Evolutionary conservation across 2,797 vertebrate species (phyloP).

Genomic region (Sardinella longiceps): DNA sequence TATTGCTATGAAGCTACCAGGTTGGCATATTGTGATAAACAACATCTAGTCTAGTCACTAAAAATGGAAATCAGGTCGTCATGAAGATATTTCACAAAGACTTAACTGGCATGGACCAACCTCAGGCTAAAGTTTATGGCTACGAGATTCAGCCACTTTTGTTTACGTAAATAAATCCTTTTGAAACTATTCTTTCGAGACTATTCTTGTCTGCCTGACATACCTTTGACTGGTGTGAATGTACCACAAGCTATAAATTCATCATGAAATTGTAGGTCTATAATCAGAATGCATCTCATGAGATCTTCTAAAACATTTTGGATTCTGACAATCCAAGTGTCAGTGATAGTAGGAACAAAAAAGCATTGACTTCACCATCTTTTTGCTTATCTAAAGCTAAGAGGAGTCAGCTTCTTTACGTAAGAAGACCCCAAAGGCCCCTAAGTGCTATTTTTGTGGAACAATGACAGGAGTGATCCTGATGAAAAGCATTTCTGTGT

Average conservation of each 20-base stretch:
- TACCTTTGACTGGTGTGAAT: background rate
- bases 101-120: no score
- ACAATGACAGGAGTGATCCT: background rate
- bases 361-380: background rate
- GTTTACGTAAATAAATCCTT: background rate
- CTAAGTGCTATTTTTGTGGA: conserved; percentile 1
- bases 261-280: background rate
- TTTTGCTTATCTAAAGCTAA: conserved; percentile 27
- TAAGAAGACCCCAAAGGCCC: background rate
- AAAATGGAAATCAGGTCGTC: background rate
- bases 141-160: background rate
- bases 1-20: background rate
- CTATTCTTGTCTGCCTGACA: background rate
- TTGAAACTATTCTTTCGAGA: background rate
- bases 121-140: no score
- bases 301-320: background rate
- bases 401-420: background rate
- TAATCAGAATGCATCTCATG: background rate
- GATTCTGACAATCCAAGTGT: background rate
- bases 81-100: no score
- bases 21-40: background rate
- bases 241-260: background rate
- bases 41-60: background rate
- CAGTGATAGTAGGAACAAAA: background rate
- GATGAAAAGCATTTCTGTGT: conserved; percentile 22